Evolutionary conservation across 1,140 invertebrate species (phyloP), one percentile per base, ranked within the genome.

Genomic region (Anadara kagoshimensis): DNA sequence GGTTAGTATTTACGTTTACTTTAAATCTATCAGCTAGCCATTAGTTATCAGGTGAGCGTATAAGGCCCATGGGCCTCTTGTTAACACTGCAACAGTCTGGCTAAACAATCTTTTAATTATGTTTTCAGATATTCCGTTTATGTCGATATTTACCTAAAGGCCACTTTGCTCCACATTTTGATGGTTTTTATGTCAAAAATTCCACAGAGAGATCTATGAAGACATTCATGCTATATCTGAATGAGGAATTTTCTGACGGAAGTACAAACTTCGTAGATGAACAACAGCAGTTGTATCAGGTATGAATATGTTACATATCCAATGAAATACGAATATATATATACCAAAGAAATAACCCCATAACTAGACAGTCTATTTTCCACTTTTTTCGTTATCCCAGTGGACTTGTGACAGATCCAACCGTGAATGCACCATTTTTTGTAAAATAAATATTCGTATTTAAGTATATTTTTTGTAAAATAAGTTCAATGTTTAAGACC

Each of bases 151-250:
- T 58, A 11, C 75, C 78, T 29, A 78, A 72, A 18, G 80, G 80
- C 16, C 80, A 82, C 51, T 84, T 84, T 71, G 80, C 78, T n/a
- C 80, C 82, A 4, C 82, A 84, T 54, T 82, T 77, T 78, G 83
- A 84, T 63, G 80, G 80, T 3, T 68, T 73, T 56, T 84, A 75
- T 72, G 73, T 56, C 1, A 65, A 65, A 20, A 67, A 45, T 49
- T 72, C 70, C 1, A 51, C 57, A n/a, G 73, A 81, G 24, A 64
- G 81, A 45, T 82, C 80, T 51, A 54, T 82, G 57, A 76, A 80
- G 36, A 84, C 83, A 0, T 75, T 84, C 29, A 84, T 84, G 83
- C 20, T 82, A 18, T 82, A 84, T 61, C 69, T 84, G 7, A 84
- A 84, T 56, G 78, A 75, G 22, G 74, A 77, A 45, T 84, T 84